phyloP scores from a whole-genome alignment of 2,888 invertebrate genomes.

The Neelides folsomi region DNA sequence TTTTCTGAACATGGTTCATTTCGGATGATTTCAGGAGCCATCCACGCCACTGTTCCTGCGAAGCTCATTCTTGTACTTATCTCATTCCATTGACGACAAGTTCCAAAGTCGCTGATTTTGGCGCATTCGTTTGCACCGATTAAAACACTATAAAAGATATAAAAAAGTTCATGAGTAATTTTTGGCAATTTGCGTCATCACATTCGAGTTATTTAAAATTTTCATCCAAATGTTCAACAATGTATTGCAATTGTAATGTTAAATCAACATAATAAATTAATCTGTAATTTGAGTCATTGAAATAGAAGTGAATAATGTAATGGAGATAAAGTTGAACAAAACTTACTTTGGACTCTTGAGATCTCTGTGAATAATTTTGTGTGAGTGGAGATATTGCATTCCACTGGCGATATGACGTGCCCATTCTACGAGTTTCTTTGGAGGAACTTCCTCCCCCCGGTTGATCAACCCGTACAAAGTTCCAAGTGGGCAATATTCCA shows the following conservation, averaged over 20 bases:
- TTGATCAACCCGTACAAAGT: conserved; percentile 81
- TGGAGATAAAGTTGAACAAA: not conserved
- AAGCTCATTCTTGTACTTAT: conserved; percentile 94
- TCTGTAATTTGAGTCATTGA: too few relatives aligned
- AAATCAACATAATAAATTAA: too few relatives aligned
- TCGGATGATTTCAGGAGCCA: conserved; percentile 97
- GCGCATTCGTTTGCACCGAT: conserved; percentile 66
- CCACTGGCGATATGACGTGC: conserved; percentile 88
- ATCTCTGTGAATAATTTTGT: conserved; percentile 96
- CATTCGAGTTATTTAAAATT: too few relatives aligned
- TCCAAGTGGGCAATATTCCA: conserved; percentile 96
- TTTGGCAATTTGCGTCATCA: too few relatives aligned
- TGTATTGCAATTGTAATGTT: too few relatives aligned
- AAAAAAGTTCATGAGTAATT: conserved; percentile 9
- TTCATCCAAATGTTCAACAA: too few relatives aligned
- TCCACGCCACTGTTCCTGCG: conserved; percentile 97
- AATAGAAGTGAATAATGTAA: too few relatives aligned
- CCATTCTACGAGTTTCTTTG: conserved; percentile 79
- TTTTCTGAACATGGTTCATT: conserved; percentile 94
- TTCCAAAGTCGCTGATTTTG: conserved; percentile 97
- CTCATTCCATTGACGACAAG: conserved; percentile 85
- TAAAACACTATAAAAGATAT: conserved; percentile 52
- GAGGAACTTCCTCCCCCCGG: conserved; percentile 68
- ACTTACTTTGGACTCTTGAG: conserved; percentile 97
- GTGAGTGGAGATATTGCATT: conserved; percentile 89